A percentile compares a stretch with the other conserved stretches of the same genome.
Evolutionary conservation across 2,113 vertebrate species (phyloP).

Genomic region (Euleptes europaea): DNA sequence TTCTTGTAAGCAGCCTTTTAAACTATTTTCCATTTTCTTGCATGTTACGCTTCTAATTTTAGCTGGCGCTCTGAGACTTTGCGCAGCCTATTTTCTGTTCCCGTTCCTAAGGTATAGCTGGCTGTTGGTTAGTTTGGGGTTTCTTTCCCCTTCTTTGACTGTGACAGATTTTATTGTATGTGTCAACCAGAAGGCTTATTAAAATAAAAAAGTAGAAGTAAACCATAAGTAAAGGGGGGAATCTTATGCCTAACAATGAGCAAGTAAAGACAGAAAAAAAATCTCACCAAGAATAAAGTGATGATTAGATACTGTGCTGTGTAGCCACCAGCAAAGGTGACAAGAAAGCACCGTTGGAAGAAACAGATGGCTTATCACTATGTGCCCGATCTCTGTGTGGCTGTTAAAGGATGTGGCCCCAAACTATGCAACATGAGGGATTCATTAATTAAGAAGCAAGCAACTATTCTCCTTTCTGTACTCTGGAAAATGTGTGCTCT

Average conservation of each 20-base stretch:
- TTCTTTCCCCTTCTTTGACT: neutral
- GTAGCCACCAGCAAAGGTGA: neutral
- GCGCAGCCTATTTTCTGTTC: neutral
- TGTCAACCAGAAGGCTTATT: neutral
- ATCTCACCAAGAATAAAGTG: neutral
- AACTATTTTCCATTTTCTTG: neutral
- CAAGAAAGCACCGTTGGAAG: neutral
- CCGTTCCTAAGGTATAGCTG: neutral
- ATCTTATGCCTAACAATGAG: neutral
- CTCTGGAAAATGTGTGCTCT: conserved; percentile 10
- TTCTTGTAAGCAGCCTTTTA: neutral
- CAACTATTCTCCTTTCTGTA: neutral
- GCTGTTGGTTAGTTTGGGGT: neutral
- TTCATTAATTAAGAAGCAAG: conserved; percentile 34
- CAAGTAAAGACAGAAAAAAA: neutral
- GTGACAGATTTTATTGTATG: conserved; percentile 4
- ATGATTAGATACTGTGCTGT: neutral
- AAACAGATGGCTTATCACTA: neutral
- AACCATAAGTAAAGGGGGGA: neutral
- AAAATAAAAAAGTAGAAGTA: neutral
- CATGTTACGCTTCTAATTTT: neutral
- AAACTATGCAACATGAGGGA: conserved; percentile 29
- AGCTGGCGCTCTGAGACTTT: neutral
- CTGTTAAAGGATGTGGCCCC: neutral
- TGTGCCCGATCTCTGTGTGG: conserved; percentile 1